A percentile compares a stretch with the other conserved stretches of the same genome.
Evolutionary conservation across 2,113 vertebrate genomes (phyloP).

Genomic region (Chamaea fasciata): DNA sequence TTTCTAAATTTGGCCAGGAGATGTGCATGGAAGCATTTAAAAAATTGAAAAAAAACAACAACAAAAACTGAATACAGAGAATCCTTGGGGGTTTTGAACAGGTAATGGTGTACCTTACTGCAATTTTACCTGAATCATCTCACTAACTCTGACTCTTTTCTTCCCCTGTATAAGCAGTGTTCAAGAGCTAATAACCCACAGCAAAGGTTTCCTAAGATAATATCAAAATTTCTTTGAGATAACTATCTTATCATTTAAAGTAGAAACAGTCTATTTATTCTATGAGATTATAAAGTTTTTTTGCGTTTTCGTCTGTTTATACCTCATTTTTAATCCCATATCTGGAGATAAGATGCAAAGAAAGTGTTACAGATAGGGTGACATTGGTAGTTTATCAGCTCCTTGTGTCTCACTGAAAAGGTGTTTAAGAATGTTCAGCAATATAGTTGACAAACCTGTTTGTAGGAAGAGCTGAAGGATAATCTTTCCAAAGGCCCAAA

Average conservation of each 20-base stretch:
- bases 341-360: not conserved
- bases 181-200: not conserved
- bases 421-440: not conserved
- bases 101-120: not conserved
- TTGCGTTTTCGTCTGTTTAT: not conserved
- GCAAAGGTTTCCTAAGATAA: not conserved
- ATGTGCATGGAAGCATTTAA: not conserved
- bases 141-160: not conserved
- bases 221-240: not conserved
- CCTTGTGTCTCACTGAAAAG: not conserved
- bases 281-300: not conserved
- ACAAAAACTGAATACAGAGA: not conserved
- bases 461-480: not conserved
- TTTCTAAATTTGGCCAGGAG: not conserved
- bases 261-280: not conserved
- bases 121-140: not conserved
- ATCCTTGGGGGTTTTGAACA: fast-evolving
- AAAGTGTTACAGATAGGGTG: not conserved
- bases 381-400: not conserved
- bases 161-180: not conserved
- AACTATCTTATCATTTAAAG: not conserved
- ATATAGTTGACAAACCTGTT: not conserved
- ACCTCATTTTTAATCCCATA: not conserved
- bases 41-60: not conserved
- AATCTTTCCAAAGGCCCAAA: not conserved